Evolutionary conservation across 2,888 invertebrate genomes (phyloP).

Genomic region (Melanchra persicariae): DNA sequence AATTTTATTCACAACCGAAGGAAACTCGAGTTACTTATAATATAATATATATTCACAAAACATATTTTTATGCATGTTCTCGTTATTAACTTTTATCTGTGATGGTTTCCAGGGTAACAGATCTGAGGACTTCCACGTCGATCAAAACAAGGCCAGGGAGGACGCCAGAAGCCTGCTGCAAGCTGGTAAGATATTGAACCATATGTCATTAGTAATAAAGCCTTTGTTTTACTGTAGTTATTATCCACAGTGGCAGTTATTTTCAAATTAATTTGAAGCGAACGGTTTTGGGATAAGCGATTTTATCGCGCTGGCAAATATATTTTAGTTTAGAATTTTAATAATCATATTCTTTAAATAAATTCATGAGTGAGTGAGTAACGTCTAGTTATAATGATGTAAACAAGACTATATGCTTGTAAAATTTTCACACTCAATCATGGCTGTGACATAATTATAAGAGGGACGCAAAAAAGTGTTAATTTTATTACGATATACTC

Average conservation of each 20-base stretch:
- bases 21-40: too few species aligned
- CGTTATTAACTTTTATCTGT: background rate
- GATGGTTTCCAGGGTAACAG: constrained; percentile 92
- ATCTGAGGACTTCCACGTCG: constrained; percentile 94
- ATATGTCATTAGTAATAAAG: background rate
- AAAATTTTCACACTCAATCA: constrained; percentile 30
- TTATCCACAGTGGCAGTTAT: background rate
- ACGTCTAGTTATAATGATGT: background rate
- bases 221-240: background rate
- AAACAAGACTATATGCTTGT: too few species aligned
- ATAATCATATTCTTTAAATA: background rate
- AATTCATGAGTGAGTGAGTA: too few species aligned
- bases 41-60: too few species aligned
- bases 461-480: constrained; percentile 21
- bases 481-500: constrained; percentile 37
- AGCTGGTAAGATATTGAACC: constrained; percentile 91
- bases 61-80: background rate
- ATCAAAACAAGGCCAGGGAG: constrained; percentile 93
- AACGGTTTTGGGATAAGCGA: background rate
- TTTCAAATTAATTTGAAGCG: background rate
- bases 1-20: too few species aligned
- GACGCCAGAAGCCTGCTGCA: constrained; percentile 95
- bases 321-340: too few species aligned
- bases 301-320: background rate
- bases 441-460: constrained; percentile 24